Evolutionary conservation across 2,888 invertebrate species (phyloP), one percentile per base, ranked within the genome.

Genomic region (Lycia hirtaria): DNA sequence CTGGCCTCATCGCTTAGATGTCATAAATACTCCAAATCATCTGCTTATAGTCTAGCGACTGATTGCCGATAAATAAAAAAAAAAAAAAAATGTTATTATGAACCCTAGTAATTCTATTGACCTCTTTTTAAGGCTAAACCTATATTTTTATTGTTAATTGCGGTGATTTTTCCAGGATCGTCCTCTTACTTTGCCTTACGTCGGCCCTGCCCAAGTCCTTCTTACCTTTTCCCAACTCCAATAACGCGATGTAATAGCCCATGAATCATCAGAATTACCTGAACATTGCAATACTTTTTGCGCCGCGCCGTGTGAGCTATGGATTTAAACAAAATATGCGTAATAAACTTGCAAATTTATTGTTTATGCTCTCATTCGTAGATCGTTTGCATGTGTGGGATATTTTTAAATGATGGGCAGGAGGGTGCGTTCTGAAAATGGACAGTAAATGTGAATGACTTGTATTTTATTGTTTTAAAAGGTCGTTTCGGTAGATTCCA

Each of bases 241-340:
- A 85, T 84, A 84, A 80, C 78, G 76, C 53, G 53, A 50, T 66
- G 70, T 83, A 84, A 85, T 85, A 83, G 85, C 67, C 72, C 73
- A 83, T 85, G 74, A 82, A 82, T 85, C 85, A 83, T 71, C 70
- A 55, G 71, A 83, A 83, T 83, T 76, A 83, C 84, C 78, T 68
- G 77, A 81, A 78, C 77, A 81, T 80, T 78, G 78, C 81, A 69
- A 74, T 80, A 76, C 75, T 80, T 80, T 78, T 48, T 58, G 37
- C 40, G 51, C 69, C 72, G 68, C 61, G 58, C 67, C 63, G 67
- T 69, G 69, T 71, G 73, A 74, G 72, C 69, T 72, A 75, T 76
- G 73, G 76, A 76, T 77, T 81, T 80, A 77, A 45, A 53, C 33
- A 56, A 77, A 72, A 73, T 73, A 73, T 52, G 33, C 64, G 72